phyloP scores from a whole-genome alignment of 2,888 invertebrate genomes.

The Phorcus lineatus region DNA sequence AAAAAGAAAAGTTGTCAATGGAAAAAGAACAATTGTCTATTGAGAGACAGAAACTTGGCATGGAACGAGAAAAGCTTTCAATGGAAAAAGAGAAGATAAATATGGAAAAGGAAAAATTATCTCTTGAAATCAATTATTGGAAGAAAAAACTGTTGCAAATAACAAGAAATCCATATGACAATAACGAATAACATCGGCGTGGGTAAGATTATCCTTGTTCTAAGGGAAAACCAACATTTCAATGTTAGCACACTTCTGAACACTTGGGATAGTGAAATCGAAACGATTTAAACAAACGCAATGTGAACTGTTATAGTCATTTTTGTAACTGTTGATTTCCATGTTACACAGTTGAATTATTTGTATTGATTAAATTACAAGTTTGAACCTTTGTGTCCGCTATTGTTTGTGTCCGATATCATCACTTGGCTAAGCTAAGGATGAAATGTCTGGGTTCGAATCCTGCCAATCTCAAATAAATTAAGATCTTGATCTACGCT shows the following conservation, averaged over 20 bases:
- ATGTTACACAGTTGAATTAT: background rate
- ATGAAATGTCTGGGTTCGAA: too few species aligned
- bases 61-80: conserved; percentile 13
- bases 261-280: background rate
- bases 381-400: too few species aligned
- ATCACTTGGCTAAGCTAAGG: too few species aligned
- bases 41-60: conserved; percentile 8
- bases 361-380: background rate
- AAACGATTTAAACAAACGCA: background rate
- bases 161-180: background rate
- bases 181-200: background rate
- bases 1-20: conserved; percentile 17
- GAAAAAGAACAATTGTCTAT: conserved; percentile 15
- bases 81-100: conserved; percentile 15
- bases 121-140: conserved; percentile 14
- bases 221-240: background rate
- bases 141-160: background rate
- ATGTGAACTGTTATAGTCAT: background rate
- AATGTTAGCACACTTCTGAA: background rate
- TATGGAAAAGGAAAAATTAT: conserved; percentile 12
- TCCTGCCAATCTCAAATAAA: too few species aligned
- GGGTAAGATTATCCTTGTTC: background rate
- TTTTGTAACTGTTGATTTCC: background rate
- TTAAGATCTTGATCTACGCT: too few species aligned
- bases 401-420: too few species aligned